A percentile compares a stretch with the other conserved stretches of the same genome.
phyloP scores from a whole-genome alignment of 1,140 invertebrate genomes.

The Habropoda laboriosa region DNA sequence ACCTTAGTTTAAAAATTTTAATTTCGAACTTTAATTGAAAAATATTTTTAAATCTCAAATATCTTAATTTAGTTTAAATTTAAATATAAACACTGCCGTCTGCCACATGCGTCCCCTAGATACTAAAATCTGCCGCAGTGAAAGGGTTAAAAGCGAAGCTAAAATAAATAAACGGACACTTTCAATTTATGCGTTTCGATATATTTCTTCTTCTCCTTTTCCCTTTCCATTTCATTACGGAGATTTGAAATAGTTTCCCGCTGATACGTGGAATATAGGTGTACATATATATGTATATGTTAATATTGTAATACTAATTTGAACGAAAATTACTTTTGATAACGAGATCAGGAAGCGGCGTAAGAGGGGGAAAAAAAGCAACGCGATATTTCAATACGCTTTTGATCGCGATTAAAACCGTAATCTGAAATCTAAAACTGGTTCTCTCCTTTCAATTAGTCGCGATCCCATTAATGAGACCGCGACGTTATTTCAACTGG shows the following conservation, averaged over 20 bases:
- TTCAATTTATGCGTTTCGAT: background rate
- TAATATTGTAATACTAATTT: slow-evolving; percentile 1
- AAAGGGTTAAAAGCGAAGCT: too few species aligned
- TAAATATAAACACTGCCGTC: too few species aligned
- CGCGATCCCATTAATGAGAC: slow-evolving; percentile 19
- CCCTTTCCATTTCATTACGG: background rate
- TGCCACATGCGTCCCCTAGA: too few species aligned
- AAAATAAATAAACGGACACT: background rate
- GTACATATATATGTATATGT: too few species aligned
- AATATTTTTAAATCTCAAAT: too few species aligned
- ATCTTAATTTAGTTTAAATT: too few species aligned
- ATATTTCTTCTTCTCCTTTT: background rate
- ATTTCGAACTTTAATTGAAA: too few species aligned
- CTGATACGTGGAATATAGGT: too few species aligned
- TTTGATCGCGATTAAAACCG: slow-evolving; percentile 8
- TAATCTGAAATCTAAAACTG: slow-evolving; percentile 33
- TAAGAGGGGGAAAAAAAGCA: background rate
- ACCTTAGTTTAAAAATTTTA: too few species aligned
- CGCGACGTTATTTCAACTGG: slow-evolving; percentile 5
- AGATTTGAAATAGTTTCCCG: background rate
- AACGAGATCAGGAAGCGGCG: background rate
- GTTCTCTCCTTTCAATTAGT: slow-evolving; percentile 41
- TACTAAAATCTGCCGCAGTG: too few species aligned
- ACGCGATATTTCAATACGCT: background rate
- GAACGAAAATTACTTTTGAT: background rate